Conservation (phyloP, 2,113 vertebrate species). For the Okapia johnstoni region DNA sequence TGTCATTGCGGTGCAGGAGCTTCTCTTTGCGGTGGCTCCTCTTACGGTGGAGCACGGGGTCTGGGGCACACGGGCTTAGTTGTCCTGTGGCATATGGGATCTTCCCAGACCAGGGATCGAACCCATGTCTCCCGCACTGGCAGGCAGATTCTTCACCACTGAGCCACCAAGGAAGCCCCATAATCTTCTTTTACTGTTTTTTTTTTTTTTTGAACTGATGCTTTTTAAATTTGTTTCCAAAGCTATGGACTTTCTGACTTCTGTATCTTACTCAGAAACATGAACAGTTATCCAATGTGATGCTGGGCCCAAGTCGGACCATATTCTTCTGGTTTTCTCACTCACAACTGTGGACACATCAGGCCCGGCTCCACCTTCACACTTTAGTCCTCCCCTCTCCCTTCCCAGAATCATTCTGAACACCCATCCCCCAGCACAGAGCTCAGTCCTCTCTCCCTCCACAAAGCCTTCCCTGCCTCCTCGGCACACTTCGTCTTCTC, state of each 20-base stretch:
- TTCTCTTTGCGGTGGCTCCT: neutral
- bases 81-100: neutral
- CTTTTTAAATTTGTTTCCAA: constrained; percentile 8
- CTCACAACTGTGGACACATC: neutral
- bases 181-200: neutral
- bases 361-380: neutral
- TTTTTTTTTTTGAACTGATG: neutral
- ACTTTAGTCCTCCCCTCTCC: neutral
- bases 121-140: neutral
- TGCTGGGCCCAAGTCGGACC: neutral
- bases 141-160: neutral
- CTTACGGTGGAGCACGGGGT: fast-evolving
- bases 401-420: neutral
- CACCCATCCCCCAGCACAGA: neutral
- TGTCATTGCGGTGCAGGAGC: neutral
- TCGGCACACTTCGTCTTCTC: neutral
- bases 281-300: neutral
- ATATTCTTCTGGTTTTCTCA: neutral
- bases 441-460: neutral
- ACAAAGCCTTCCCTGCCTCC: neutral
- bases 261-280: neutral
- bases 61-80: neutral
- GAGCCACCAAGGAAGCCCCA: neutral
- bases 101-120: neutral
- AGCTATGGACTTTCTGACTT: neutral